Evolutionary conservation across 2,888 invertebrate genomes (phyloP).

Genomic region (Tiliacea aurago): DNA sequence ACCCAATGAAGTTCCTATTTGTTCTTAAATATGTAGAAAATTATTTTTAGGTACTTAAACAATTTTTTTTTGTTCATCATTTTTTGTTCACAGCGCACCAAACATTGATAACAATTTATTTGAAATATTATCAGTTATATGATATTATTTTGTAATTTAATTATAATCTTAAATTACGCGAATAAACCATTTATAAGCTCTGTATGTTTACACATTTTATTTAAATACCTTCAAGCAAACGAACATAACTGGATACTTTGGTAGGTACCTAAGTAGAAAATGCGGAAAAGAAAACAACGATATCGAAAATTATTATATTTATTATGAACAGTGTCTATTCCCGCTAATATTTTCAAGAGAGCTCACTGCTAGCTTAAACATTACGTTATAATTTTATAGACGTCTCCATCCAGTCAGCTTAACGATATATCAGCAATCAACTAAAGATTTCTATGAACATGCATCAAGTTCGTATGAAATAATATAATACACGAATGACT

Average conservation of each 20-base stretch:
- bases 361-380: constrained; percentile 64
- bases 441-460: constrained; percentile 60
- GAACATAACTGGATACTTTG: neutral
- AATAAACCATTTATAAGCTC: constrained; percentile 60
- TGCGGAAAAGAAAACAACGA: constrained; percentile 45
- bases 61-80: constrained; percentile 57
- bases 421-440: constrained; percentile 39
- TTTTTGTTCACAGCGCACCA: constrained; percentile 52
- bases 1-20: constrained; percentile 69
- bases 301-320: constrained; percentile 69
- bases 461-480: constrained; percentile 51
- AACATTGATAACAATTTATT: constrained; percentile 57
- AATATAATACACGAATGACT: constrained; percentile 55
- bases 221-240: constrained; percentile 1
- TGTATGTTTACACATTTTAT: constrained; percentile 20
- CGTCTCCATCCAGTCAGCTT: constrained; percentile 45
- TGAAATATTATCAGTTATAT: constrained; percentile 68
- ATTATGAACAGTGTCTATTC: constrained; percentile 70
- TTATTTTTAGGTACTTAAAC: constrained; percentile 58
- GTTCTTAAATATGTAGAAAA: constrained; percentile 59
- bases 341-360: constrained; percentile 65
- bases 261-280: too few relatives aligned
- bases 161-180: constrained; percentile 58
- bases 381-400: constrained; percentile 49
- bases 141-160: constrained; percentile 66